Evolutionary conservation across 2,113 vertebrate species (phyloP).

Genomic region (Phoenicopterus ruber): DNA sequence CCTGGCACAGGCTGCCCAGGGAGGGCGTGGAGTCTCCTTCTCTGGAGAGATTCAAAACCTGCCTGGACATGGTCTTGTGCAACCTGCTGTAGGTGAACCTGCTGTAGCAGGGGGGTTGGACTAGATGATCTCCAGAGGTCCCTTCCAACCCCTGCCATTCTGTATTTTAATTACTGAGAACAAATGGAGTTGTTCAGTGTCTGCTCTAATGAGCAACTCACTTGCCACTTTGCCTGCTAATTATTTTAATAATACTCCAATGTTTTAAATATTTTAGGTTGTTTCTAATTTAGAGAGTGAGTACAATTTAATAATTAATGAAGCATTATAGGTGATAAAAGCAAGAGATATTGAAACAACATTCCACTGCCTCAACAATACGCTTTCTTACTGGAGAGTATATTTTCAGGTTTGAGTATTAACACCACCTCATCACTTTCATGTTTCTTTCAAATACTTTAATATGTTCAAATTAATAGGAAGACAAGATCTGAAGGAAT

Average conservation of each 20-base stretch:
- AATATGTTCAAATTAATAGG: not conserved
- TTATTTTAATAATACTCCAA: not conserved
- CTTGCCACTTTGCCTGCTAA: not conserved
- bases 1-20: too few relatives aligned
- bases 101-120: too few relatives aligned
- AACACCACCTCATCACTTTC: not conserved
- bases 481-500: not conserved
- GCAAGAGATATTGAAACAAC: not conserved
- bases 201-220: not conserved
- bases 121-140: too few relatives aligned
- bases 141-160: too few relatives aligned
- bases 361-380: not conserved
- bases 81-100: too few relatives aligned
- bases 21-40: too few relatives aligned
- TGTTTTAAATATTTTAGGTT: conserved; percentile 35
- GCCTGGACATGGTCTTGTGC: too few relatives aligned
- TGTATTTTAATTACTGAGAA: not conserved
- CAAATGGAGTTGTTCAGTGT: not conserved
- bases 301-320: conserved; percentile 12
- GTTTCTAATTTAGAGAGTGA: conserved; percentile 4
- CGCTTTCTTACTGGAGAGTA: not conserved
- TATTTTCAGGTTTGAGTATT: not conserved
- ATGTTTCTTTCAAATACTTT: not conserved
- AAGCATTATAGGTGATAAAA: not conserved
- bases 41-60: too few relatives aligned